phyloP scores from a whole-genome alignment of 2,113 vertebrate species.

The Myanophis thanlyinensis region DNA sequence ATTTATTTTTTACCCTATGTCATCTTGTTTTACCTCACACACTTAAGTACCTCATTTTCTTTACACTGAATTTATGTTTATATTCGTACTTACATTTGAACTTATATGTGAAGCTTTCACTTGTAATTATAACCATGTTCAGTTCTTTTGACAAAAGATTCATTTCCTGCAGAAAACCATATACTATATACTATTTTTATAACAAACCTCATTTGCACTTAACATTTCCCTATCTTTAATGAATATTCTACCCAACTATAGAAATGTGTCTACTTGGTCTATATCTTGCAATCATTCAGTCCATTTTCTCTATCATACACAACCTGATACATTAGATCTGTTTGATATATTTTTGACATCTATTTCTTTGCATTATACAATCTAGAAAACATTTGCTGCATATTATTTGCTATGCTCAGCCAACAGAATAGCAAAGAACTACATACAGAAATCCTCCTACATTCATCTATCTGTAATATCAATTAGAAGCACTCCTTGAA shows the following conservation, averaged over 20 bases:
- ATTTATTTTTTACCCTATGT: neutral
- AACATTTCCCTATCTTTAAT: neutral
- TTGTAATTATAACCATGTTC: neutral
- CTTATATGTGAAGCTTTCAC: neutral
- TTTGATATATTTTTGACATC: neutral
- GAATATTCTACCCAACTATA: neutral
- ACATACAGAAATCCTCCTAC: neutral
- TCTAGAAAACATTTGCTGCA: neutral
- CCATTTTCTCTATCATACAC: neutral
- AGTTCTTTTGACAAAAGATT: neutral
- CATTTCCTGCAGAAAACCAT: neutral
- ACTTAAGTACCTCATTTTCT: neutral
- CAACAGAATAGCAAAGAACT: neutral
- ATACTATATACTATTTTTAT: neutral
- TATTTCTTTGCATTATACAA: neutral
- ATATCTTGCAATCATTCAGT: neutral
- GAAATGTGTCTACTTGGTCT: neutral
- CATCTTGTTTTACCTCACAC: neutral
- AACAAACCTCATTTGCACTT: neutral
- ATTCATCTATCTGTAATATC: neutral
- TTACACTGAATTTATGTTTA: neutral
- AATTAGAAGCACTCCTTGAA: neutral
- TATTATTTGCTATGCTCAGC: neutral
- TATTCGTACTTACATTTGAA: neutral
- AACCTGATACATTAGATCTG: neutral